These are phyloP conservation scores for Lepidonotus clava DNA, from an alignment of 2,888 invertebrate genomes.

Conservation along the genomic window DNA sequence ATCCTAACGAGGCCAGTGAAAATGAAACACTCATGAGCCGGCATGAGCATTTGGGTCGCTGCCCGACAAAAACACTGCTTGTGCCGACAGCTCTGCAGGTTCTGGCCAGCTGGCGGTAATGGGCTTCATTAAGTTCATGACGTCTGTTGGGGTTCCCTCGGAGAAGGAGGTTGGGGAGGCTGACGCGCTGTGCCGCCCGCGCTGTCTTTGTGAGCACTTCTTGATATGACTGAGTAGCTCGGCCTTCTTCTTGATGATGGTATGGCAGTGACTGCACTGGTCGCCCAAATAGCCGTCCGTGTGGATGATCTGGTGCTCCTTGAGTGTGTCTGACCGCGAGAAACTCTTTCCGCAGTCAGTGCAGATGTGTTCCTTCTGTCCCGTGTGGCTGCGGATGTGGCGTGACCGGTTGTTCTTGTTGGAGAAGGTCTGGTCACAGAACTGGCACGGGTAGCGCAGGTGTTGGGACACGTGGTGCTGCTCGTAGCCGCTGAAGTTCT, in stretches of 20 bases:
- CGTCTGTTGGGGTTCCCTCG: too few species aligned
- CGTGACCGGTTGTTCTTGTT: constrained; percentile 64
- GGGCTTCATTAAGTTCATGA: too few species aligned
- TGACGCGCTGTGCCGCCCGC: constrained; percentile 13
- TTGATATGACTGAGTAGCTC: constrained; percentile 64
- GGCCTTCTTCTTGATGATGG: constrained; percentile 60
- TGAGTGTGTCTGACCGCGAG: constrained; percentile 62
- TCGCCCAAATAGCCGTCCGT: constrained; percentile 62
- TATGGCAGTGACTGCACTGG: constrained; percentile 60
- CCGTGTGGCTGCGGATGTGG: constrained; percentile 61
- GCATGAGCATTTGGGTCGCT: too few species aligned
- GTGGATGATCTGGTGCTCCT: constrained; percentile 65
- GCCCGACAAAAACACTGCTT: too few species aligned
- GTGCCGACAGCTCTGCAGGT: too few species aligned
- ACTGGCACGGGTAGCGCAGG: constrained; percentile 63
- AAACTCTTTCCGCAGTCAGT: constrained; percentile 62
- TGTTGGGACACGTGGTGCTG: constrained; percentile 59
- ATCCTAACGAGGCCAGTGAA: too few species aligned
- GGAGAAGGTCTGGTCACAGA: constrained; percentile 64
- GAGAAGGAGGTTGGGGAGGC: not conserved
- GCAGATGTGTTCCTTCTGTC: constrained; percentile 60
- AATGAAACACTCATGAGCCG: too few species aligned
- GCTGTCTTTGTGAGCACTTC: constrained; percentile 58
- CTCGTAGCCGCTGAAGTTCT: constrained; percentile 61
- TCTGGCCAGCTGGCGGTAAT: too few species aligned